Evolutionary conservation across 2,113 vertebrate species (phyloP), one percentile per base, ranked within the genome.

Genomic region (Nymphicus hollandicus): DNA sequence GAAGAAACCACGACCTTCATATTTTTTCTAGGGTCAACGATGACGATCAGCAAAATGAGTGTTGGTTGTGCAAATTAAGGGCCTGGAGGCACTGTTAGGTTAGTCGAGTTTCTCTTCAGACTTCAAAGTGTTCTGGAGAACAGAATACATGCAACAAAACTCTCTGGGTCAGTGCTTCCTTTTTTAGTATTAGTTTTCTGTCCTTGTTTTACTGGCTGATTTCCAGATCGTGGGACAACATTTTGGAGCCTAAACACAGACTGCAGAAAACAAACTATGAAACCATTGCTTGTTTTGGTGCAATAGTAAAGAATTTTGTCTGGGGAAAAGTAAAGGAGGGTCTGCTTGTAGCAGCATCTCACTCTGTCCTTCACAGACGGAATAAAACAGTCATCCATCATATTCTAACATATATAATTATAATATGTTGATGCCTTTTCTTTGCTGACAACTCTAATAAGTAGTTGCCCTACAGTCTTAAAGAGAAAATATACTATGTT

Each of bases 221-320:
- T 93, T 94, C 86, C 91, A 95, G 96, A 81, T 87, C 72, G 69
- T 95, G 71, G 91, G 83, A 96, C 94, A 97, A 80, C 93, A 86
- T 97, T 78, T 97, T 92, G 88, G 94, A 97, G 88, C 87, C 91
- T 95, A 95, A 95, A 96, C 89, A 92, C 72, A 95, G 88, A 81
- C 79, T 95, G 95, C 83, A 91, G 93, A 97, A 97, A 89, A 94
- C 91, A 96, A 96, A 81, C 93, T 89, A 86, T 91, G 80, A 86
- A 95, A 68, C 74, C 49, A 69, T 79, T 9, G 15, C 80, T 95
- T 91, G 77, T 80, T 95, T 95, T 90, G 84, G 86, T 96, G 86
- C 77, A 97, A 94, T 49, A 96, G 81, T 68, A 95, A 94, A 89
- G 44, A 87, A 71, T 91, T 97, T 93, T 96, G 72, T 88, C 95